These are phyloP conservation scores for Lophura nycthemera DNA, from an alignment of 2,113 vertebrate genomes.

Conservation along the genomic window DNA sequence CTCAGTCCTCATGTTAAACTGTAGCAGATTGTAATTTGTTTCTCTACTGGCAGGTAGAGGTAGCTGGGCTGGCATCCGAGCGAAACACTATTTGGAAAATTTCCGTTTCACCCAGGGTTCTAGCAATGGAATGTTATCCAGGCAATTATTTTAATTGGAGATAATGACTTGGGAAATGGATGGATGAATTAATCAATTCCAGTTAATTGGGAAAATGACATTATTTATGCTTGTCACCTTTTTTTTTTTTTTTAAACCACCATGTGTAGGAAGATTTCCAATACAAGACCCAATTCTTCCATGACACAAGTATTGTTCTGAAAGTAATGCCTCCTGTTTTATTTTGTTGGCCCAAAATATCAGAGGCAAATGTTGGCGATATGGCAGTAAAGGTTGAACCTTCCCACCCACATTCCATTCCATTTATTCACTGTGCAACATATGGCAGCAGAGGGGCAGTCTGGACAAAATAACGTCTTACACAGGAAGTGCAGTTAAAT, in stretches of 20 bases:
- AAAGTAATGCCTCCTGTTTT: background rate
- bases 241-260: background rate
- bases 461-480: background rate
- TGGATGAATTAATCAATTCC: constrained; percentile 55
- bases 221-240: constrained; percentile 51
- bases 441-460: background rate
- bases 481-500: background rate
- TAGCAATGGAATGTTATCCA: constrained; percentile 21
- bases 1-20: background rate
- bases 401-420: background rate
- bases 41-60: background rate
- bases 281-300: constrained; percentile 8
- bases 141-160: constrained; percentile 50
- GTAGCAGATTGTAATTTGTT: background rate
- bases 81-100: background rate
- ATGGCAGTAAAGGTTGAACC: background rate
- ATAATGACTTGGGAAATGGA: constrained; percentile 55
- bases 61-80: background rate
- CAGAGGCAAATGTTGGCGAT: background rate
- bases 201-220: constrained; percentile 50
- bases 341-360: background rate
- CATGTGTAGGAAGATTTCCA: constrained; percentile 42
- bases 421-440: background rate
- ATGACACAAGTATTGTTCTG: background rate
- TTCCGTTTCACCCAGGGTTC: background rate